These are phyloP conservation scores for Spodoptera picta DNA, from an alignment of 2,888 invertebrate species.

Conservation along the genomic window DNA sequence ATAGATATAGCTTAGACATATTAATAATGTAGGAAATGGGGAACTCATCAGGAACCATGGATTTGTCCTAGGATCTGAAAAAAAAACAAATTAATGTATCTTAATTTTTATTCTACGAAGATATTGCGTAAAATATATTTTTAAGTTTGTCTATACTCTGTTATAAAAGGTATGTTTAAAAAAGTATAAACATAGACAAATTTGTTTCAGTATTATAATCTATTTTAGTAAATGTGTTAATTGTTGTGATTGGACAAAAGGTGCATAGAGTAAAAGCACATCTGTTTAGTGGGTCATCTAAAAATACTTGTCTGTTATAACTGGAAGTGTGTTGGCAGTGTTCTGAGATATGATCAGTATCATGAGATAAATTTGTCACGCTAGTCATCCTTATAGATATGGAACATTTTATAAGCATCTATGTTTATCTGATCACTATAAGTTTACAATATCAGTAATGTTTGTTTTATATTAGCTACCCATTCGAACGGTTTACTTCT, in stretches of 20 bases:
- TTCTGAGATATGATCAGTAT: slow-evolving; percentile 37
- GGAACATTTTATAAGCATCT: slow-evolving; percentile 2
- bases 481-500: too few species aligned
- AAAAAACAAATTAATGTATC: slow-evolving; percentile 52
- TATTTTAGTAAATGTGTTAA: slow-evolving; percentile 14
- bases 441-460: slow-evolving; percentile 7
- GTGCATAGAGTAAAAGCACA: slow-evolving; percentile 50
- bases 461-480: too few species aligned
- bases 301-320: slow-evolving; percentile 60
- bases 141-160: too few species aligned
- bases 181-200: slow-evolving; percentile 2
- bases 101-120: neutral
- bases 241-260: slow-evolving; percentile 51
- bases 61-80: slow-evolving; percentile 95
- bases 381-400: slow-evolving; percentile 31
- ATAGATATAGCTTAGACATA: slow-evolving; percentile 96
- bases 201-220: slow-evolving; percentile 4
- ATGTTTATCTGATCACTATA: slow-evolving; percentile 5
- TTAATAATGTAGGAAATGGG: slow-evolving; percentile 96
- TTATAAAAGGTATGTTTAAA: too few species aligned
- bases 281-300: slow-evolving; percentile 67
- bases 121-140: neutral
- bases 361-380: slow-evolving; percentile 45
- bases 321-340: slow-evolving; percentile 57
- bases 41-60: slow-evolving; percentile 98